These are phyloP conservation scores for Anolis sagrei DNA, from an alignment of 2,113 vertebrate genomes.

Conservation along the genomic window DNA sequence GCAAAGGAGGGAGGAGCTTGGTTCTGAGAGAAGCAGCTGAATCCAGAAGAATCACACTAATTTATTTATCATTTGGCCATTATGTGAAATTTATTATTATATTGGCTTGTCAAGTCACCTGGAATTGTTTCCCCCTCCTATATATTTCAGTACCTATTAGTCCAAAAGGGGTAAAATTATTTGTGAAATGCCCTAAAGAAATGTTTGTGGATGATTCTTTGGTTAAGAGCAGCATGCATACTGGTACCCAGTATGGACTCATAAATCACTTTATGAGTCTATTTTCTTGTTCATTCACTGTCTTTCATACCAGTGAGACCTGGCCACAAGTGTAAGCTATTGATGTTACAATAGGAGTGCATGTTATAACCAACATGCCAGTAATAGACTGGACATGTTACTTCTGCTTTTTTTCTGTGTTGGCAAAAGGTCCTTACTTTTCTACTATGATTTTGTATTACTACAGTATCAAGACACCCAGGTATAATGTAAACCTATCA, in stretches of 20 bases:
- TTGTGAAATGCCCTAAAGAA: neutral
- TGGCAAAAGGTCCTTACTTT: neutral
- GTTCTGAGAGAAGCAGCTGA: too few species aligned
- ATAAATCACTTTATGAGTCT: too few species aligned
- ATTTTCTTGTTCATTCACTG: neutral
- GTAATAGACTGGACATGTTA: neutral
- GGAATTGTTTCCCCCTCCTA: neutral
- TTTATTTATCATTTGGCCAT: neutral
- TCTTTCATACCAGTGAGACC: neutral
- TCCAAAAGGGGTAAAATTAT: neutral
- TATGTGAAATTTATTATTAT: neutral
- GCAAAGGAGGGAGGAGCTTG: neutral
- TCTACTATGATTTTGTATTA: neutral
- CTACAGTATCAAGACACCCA: neutral
- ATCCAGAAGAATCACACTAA: neutral
- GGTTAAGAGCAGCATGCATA: neutral
- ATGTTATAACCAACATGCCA: neutral
- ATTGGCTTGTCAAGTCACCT: neutral
- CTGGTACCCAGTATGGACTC: too few species aligned
- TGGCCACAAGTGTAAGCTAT: neutral
- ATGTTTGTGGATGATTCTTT: neutral
- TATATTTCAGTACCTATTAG: neutral
- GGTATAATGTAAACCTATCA: too few species aligned
- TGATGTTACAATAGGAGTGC: neutral
- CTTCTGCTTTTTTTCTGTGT: neutral